A percentile compares a stretch with the other conserved stretches of the same genome.
Evolutionary conservation across 2,797 vertebrate genomes (phyloP).

Genomic region (Acestrorhynchus altus): DNA sequence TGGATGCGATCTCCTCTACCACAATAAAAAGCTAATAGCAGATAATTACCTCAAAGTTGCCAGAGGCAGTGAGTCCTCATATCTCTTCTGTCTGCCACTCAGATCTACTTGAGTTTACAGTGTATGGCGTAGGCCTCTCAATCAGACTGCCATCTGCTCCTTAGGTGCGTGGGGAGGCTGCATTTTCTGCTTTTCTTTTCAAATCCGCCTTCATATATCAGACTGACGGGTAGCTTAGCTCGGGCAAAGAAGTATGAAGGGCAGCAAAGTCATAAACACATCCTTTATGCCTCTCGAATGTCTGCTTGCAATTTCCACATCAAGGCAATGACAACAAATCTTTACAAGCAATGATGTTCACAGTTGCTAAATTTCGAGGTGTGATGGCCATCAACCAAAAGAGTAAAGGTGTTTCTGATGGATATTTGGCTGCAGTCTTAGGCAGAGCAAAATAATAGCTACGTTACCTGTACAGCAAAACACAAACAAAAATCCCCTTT

Average conservation of each 20-base stretch:
- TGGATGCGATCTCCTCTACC: conserved; percentile 50
- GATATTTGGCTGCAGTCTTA: not conserved
- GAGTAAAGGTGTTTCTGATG: not conserved
- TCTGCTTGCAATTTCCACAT: conserved; percentile 27
- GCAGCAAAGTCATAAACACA: conserved; percentile 14
- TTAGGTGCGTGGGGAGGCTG: not conserved
- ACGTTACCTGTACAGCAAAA: not conserved
- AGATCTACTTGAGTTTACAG: conserved; percentile 42
- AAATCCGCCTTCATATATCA: conserved; percentile 26
- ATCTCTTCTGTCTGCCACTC: conserved; percentile 37
- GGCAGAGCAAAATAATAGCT: not conserved
- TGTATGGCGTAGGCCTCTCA: conserved; percentile 44
- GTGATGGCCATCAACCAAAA: not conserved
- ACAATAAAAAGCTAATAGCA: conserved; percentile 65
- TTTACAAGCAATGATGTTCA: conserved; percentile 13
- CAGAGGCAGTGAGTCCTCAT: conserved; percentile 43
- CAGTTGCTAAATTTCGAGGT: not conserved
- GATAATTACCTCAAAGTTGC: conserved; percentile 64
- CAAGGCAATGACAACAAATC: conserved; percentile 22
- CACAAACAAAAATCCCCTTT: not conserved
- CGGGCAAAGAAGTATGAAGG: conserved; percentile 45
- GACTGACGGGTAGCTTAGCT: conserved; percentile 12
- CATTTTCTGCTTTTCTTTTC: conserved; percentile 28
- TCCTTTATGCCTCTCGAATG: conserved; percentile 17
- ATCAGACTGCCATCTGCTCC: conserved; percentile 64